Base-by-base conservation (phyloP, 2,113 vertebrate species). In the Lagopus leucura region DNA sequence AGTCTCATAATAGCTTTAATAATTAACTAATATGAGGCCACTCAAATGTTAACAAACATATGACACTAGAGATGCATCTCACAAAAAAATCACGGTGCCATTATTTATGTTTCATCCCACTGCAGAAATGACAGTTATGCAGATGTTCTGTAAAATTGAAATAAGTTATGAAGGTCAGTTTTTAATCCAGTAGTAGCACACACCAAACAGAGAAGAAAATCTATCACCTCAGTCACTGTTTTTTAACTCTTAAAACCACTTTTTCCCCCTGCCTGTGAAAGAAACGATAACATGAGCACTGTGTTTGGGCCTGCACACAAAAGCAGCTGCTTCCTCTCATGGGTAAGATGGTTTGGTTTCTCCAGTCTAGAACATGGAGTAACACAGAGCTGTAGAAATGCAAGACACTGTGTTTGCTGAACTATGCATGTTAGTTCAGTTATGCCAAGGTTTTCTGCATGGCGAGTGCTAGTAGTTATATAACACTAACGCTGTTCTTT, bases 271-370 rank as follows among this genome's bases (percentile, higher is more conserved):
- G 27, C 34, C 13, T 25, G 8, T 52, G 36, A 90, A 85, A 82
- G 25, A n/a, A 70, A 74, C 0, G 0, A 67, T 80, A 88, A 60
- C 3, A 13, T 64, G 28, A 6, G 4, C 1, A 11, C 22, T 40
- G 0, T 32, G 9, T 60, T 47, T 60, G 42, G 10, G 28, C 1
- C 2, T 78, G 32, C 86, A n/a, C 27, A 8, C 43, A 57, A 43
- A 80, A 16, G 8, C 40, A 30, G 17, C 25, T 0, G 0, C 13
- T 48, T 75, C 7, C 4, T 74, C 18, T 27, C 9, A 1, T 60
- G 11, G 7, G 1, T 71, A 81, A 61, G 15, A 11, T 57, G 22
- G 12, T 34, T 83, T 86, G 11, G 5, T 54, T 77, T 89, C 17
- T 36, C 4, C 38, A 60, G 14, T 60, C 6, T 9, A 57, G 18